Evolutionary conservation across 2,888 invertebrate species (phyloP), one percentile per base, ranked within the genome.

Genomic region (Petrolisthes manimaculis): DNA sequence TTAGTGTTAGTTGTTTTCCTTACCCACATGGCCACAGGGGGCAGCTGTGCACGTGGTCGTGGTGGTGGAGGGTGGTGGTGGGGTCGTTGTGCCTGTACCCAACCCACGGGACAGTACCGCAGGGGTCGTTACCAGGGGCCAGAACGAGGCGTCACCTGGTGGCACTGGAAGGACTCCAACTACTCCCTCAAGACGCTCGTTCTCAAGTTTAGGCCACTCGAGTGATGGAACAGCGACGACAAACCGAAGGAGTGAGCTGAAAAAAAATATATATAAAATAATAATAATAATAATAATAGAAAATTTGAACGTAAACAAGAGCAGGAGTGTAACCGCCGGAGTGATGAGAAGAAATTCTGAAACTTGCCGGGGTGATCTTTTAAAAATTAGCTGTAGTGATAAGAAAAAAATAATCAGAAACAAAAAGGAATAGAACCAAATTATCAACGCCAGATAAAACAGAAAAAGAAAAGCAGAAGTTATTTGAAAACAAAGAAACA

Each of bases 111-210:
- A 9, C 89, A 91, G 86, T 91, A 90, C 84, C 81, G 84, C n/a
- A 67, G 85, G 55, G 91, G 91, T 8, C 81, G 88, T n/a, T 86
- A 88, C 81, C 89, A 88, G 71, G 91, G 91, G 5, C 86, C 89
- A 0, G 89, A 91, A 83, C 82, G 84, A n/a, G 91, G 89, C 24
- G 74, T 89, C 74, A 89, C 91, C 78, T 91, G 91, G 91, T 91
- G 91, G 91, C 91, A 91, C 86, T 91, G 91, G 91, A 91, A 91
- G 89, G 89, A 89, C 86, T 89, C 91, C 9, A 91, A 91, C 86
- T 91, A 91, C 83, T 89, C 91, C 56, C 88, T 89, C 61, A 91
- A 89, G 85, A 86, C 89, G 24, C 84, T 91, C 71, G 67, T 89
- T 18, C 86, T 91, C 75, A 91, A 89, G 82, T 89, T 91, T 5